Evolutionary conservation across 2,797 vertebrate species (phyloP).

Genomic region (Sebastes alutus): DNA sequence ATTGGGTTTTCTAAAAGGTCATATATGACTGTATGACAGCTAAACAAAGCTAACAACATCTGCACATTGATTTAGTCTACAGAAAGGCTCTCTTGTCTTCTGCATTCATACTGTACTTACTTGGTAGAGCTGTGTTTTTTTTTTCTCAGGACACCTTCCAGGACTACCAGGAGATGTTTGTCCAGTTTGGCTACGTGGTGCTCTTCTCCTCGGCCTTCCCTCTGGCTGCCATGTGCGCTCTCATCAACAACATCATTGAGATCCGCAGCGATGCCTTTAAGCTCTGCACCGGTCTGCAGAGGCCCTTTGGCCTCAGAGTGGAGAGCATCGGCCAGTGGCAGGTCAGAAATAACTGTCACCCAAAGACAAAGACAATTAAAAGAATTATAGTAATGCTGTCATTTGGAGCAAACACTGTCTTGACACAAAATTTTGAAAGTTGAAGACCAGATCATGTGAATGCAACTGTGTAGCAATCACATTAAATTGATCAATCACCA

Average conservation of each 20-base stretch:
- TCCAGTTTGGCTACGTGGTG: slow-evolving; percentile 98
- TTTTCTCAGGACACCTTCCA: slow-evolving; percentile 92
- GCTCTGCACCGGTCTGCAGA: slow-evolving; percentile 94
- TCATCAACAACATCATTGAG: slow-evolving; percentile 97
- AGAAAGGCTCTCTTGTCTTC: background rate
- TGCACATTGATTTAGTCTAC: background rate
- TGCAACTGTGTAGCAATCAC: background rate
- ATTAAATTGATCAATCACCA: background rate
- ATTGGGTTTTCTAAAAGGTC: background rate
- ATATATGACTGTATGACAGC: background rate
- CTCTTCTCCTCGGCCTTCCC: slow-evolving; percentile 98
- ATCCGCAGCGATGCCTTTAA: slow-evolving; percentile 98
- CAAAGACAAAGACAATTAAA: background rate
- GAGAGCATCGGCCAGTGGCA: slow-evolving; percentile 98
- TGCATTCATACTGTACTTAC: background rate
- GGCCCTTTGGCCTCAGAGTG: slow-evolving; percentile 92
- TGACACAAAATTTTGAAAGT: background rate
- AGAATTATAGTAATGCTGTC: background rate
- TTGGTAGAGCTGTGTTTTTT: background rate
- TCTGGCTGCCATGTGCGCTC: slow-evolving; percentile 93
- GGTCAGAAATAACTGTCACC: slow-evolving; percentile 71
- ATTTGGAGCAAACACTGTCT: background rate
- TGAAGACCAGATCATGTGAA: background rate
- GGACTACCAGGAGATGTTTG: slow-evolving; percentile 98
- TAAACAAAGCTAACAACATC: background rate